phyloP scores from a whole-genome alignment of 2,797 vertebrate species.

The Columba guinea region DNA sequence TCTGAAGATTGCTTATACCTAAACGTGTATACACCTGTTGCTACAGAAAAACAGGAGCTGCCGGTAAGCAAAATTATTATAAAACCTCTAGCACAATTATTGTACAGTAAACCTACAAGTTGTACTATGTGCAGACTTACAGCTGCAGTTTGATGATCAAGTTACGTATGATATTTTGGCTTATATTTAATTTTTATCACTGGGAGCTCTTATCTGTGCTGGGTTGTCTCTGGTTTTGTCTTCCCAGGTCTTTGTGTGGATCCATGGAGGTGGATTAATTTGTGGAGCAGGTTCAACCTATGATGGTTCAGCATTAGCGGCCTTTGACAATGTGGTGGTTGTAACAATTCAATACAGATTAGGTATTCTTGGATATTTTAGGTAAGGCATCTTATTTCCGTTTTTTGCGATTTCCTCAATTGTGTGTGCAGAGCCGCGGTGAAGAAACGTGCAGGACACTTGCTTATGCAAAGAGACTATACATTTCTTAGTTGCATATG shows the following conservation, averaged over 20 bases:
- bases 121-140: neutral
- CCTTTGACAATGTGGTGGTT: constrained; percentile 82
- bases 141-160: neutral
- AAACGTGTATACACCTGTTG: constrained; percentile 78
- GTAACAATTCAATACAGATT: constrained; percentile 86
- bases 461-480: neutral
- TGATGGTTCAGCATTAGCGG: constrained; percentile 82
- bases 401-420: neutral
- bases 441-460: neutral
- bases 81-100: neutral
- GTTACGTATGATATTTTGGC: neutral
- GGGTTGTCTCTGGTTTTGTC: neutral
- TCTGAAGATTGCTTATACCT: constrained; percentile 87
- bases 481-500: neutral
- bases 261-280: constrained; percentile 81
- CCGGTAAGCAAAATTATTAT: constrained; percentile 68
- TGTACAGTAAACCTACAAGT: neutral
- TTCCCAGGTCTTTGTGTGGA: constrained; percentile 83
- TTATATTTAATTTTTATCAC: too few relatives aligned
- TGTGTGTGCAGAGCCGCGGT: neutral
- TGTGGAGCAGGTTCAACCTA: constrained; percentile 79
- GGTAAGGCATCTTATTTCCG: constrained; percentile 64
- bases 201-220: neutral
- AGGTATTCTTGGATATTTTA: constrained; percentile 84
- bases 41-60: constrained; percentile 43